phyloP scores from a whole-genome alignment of 2,797 vertebrate genomes.

The Falco concolor region DNA sequence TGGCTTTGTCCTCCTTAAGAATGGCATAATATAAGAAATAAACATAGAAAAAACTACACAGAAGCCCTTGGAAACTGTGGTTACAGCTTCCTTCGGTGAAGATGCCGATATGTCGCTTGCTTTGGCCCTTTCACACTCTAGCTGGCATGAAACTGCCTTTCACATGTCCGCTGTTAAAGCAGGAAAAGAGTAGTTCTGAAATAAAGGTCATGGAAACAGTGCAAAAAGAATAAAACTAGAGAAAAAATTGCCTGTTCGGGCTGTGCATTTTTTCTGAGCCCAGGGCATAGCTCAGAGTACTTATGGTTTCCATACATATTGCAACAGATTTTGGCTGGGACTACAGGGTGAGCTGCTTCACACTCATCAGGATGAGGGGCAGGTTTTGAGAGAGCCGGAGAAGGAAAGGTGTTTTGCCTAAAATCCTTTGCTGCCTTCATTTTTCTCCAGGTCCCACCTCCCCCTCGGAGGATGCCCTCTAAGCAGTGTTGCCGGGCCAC shows the following conservation, averaged over 20 bases:
- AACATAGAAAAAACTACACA: background rate
- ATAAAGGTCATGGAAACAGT: background rate
- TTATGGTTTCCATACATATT: background rate
- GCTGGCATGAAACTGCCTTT: background rate
- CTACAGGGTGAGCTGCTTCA: background rate
- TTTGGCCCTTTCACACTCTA: background rate
- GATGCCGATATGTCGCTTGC: fast-evolving
- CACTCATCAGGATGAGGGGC: fast-evolving
- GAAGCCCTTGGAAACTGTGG: background rate
- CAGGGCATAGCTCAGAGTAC: background rate
- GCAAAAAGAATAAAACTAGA: background rate
- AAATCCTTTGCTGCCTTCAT: background rate
- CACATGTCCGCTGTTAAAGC: background rate
- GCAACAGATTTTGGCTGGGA: background rate
- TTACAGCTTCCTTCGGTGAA: background rate
- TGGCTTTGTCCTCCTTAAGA: background rate
- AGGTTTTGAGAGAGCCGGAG: background rate
- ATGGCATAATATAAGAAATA: background rate
- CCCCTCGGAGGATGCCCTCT: background rate
- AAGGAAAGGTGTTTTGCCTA: background rate
- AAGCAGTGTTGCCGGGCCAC: background rate
- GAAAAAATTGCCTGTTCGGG: background rate
- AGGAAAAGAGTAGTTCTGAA: background rate
- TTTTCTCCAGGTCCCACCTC: background rate
- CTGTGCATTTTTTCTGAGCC: background rate